phyloP scores from a whole-genome alignment of 2,888 invertebrate genomes.

The Andricus quercusramuli region DNA sequence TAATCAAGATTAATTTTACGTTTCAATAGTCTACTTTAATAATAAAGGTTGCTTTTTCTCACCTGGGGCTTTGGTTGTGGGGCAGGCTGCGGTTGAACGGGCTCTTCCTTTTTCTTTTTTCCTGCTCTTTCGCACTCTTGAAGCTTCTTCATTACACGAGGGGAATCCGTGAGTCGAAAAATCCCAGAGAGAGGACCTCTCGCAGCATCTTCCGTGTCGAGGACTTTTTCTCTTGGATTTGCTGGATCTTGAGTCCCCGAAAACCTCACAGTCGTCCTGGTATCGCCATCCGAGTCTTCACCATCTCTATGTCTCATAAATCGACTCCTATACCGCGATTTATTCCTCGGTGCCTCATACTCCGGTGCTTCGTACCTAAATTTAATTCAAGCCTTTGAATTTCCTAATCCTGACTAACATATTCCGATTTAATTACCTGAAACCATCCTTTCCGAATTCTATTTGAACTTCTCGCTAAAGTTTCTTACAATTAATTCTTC shows the following conservation, averaged over 20 bases:
- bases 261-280: slow-evolving; percentile 83
- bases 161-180: slow-evolving; percentile 91
- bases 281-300: slow-evolving; percentile 89
- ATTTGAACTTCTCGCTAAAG: neutral
- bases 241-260: slow-evolving; percentile 78
- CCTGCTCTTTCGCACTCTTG: slow-evolving; percentile 88
- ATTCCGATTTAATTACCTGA: neutral
- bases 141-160: slow-evolving; percentile 92
- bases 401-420: neutral
- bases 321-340: slow-evolving; percentile 75
- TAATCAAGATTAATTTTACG: slow-evolving; percentile 4
- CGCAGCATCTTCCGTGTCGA: slow-evolving; percentile 94
- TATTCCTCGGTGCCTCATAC: slow-evolving; percentile 75
- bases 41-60: slow-evolving; percentile 69
- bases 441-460: neutral
- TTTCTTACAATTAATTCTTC: neutral
- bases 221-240: slow-evolving; percentile 83
- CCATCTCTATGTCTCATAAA: slow-evolving; percentile 83
- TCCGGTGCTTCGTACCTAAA: slow-evolving; percentile 75
- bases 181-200: slow-evolving; percentile 93
- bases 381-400: neutral
- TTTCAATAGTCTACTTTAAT: neutral
- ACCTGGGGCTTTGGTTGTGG: slow-evolving; percentile 81
- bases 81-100: slow-evolving; percentile 79
- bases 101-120: slow-evolving; percentile 88